A percentile compares a stretch with the other conserved stretches of the same genome.
phyloP scores from a whole-genome alignment of 2,888 invertebrate genomes.

The Drosophila neonasuta region DNA sequence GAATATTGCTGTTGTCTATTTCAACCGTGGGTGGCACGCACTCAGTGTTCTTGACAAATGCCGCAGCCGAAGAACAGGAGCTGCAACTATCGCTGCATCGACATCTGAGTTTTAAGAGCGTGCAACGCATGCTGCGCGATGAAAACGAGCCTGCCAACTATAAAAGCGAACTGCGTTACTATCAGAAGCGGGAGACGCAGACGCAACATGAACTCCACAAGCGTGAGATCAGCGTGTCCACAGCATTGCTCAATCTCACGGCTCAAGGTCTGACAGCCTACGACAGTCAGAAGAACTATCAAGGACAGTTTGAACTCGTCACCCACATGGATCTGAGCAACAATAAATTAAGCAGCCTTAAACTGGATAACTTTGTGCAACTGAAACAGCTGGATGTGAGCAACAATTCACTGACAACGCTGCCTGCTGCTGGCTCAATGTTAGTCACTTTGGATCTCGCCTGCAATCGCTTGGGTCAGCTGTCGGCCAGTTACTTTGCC shows the following conservation, averaged over 20 bases:
- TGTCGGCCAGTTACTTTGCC: constrained; percentile 73
- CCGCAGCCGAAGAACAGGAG: constrained; percentile 65
- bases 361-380: constrained; percentile 54
- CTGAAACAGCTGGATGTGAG: constrained; percentile 60
- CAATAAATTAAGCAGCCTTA: constrained; percentile 64
- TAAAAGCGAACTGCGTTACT: constrained; percentile 70
- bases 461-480: constrained; percentile 77
- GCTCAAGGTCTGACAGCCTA: constrained; percentile 43
- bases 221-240: constrained; percentile 23
- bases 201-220: constrained; percentile 43
- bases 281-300: constrained; percentile 54
- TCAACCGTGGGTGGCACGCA: constrained; percentile 20
- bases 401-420: constrained; percentile 60
- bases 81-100: constrained; percentile 61
- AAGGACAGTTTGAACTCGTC: constrained; percentile 54
- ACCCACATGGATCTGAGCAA: constrained; percentile 67
- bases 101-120: constrained; percentile 77
- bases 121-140: constrained; percentile 80
- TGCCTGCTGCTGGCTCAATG: constrained; percentile 54
- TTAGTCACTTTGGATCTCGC: constrained; percentile 81
- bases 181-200: constrained; percentile 50
- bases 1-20: constrained; percentile 23
- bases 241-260: constrained; percentile 53
- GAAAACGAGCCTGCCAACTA: constrained; percentile 79
- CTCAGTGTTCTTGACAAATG: constrained; percentile 35